phyloP scores from a whole-genome alignment of 2,888 invertebrate species.

The Orthonychiurus folsomi region DNA sequence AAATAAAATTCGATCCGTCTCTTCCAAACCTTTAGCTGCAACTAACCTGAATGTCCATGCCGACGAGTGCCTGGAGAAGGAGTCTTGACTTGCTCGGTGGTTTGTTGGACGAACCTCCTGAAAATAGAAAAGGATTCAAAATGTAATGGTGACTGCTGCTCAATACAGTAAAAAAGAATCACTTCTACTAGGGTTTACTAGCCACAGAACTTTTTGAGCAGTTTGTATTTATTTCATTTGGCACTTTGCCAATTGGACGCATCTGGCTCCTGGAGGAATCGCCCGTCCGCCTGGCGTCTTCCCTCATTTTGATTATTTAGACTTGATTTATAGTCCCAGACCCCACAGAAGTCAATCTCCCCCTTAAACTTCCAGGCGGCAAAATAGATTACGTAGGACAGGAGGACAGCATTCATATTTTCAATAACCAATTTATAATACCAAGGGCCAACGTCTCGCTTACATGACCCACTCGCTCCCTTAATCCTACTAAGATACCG shows the following conservation, averaged over 20 bases:
- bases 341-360: not conserved
- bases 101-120: conserved; percentile 6
- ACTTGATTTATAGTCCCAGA: not conserved
- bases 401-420: no score
- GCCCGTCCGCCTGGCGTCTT: not conserved
- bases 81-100: conserved; percentile 16
- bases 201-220: not conserved
- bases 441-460: no score
- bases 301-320: not conserved
- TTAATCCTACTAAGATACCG: no score
- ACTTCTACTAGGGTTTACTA: not conserved
- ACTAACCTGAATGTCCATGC: conserved; percentile 16
- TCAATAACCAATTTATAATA: no score
- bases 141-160: no score
- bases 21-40: not conserved
- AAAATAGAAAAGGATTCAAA: not conserved
- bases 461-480: no score
- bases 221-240: conserved; percentile 11
- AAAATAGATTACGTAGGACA: not conserved
- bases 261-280: not conserved
- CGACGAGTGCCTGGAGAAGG: conserved; percentile 15
- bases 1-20: no score
- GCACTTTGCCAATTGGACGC: conserved; percentile 7
- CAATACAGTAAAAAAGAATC: not conserved
- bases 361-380: not conserved